Evolutionary conservation across 2,888 invertebrate genomes (phyloP).

Genomic region (Leptarthrus brevirostris): DNA sequence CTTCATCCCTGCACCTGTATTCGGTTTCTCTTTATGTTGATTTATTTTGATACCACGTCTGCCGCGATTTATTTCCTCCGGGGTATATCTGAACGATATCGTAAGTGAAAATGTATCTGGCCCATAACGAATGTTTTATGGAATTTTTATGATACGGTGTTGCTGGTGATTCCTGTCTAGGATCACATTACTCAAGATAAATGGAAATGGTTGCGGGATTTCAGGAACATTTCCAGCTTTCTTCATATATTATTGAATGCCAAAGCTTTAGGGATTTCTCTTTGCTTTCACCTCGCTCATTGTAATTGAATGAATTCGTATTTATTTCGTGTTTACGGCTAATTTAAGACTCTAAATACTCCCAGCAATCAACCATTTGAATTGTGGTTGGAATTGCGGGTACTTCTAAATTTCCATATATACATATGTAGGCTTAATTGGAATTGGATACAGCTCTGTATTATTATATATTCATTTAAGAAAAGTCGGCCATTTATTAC

Average conservation of each 20-base stretch:
- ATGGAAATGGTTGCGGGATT: slow-evolving; percentile 31
- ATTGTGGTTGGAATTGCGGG: too few species aligned
- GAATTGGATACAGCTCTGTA: too few species aligned
- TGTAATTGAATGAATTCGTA: neutral
- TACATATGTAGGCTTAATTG: too few species aligned
- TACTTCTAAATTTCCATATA: too few species aligned
- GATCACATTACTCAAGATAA: slow-evolving; percentile 39
- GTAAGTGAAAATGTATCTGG: slow-evolving; percentile 43
- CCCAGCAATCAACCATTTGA: too few species aligned
- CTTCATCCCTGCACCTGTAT: slow-evolving; percentile 24
- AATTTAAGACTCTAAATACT: too few species aligned
- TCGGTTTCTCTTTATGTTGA: slow-evolving; percentile 31
- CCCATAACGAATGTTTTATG: slow-evolving; percentile 36
- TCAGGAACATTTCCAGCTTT: slow-evolving; percentile 4
- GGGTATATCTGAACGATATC: slow-evolving; percentile 18
- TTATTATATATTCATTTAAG: too few species aligned
- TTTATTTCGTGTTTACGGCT: neutral
- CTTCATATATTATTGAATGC: slow-evolving; percentile 29
- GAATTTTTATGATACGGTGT: slow-evolving; percentile 44
- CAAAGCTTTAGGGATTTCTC: slow-evolving; percentile 15
- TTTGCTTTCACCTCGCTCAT: neutral
- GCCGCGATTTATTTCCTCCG: slow-evolving; percentile 31
- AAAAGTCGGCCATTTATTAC: too few species aligned
- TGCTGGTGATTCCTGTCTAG: slow-evolving; percentile 35
- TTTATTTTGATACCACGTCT: slow-evolving; percentile 40